These are phyloP conservation scores for Orthosia cruda DNA, from an alignment of 2,888 invertebrate species.

Conservation along the genomic window DNA sequence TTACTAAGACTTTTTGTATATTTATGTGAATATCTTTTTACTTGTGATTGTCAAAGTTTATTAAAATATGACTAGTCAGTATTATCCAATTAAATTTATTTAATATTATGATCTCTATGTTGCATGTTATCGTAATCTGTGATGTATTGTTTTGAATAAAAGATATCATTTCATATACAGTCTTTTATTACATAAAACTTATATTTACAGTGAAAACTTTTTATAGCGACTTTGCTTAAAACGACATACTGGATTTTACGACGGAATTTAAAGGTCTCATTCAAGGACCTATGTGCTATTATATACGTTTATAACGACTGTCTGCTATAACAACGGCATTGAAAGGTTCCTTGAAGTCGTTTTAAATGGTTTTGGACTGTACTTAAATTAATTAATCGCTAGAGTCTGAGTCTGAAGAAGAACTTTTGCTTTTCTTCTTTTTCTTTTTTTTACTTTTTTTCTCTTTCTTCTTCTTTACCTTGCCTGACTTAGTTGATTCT, in stretches of 20 bases:
- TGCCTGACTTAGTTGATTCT: conserved; percentile 70
- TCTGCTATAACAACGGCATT: too few relatives aligned
- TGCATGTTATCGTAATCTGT: conserved; percentile 44
- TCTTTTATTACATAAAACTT: conserved; percentile 27
- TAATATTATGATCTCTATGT: conserved; percentile 56
- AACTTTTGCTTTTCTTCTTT: conserved; percentile 80
- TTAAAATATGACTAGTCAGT: conserved; percentile 48
- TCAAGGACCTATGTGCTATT: too few relatives aligned
- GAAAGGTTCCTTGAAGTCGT: too few relatives aligned
- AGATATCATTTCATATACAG: conserved; percentile 4
- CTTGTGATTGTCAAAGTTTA: conserved; percentile 18
- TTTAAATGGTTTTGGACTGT: too few relatives aligned
- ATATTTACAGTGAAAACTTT: too few relatives aligned
- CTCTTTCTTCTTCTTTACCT: conserved; percentile 83
- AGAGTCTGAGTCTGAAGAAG: conserved; percentile 78
- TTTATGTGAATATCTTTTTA: conserved; percentile 24
- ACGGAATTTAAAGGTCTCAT: too few relatives aligned
- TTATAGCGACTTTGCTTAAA: too few relatives aligned
- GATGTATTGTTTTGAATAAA: conserved; percentile 53
- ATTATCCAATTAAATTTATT: conserved; percentile 47
- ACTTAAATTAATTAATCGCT: conserved; percentile 60
- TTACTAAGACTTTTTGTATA: conserved; percentile 30
- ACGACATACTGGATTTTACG: too few relatives aligned
- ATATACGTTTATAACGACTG: too few relatives aligned
- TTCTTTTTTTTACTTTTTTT: conserved; percentile 88